phyloP scores from a whole-genome alignment of 2,797 vertebrate species.

The Gymnocypris eckloni region DNA sequence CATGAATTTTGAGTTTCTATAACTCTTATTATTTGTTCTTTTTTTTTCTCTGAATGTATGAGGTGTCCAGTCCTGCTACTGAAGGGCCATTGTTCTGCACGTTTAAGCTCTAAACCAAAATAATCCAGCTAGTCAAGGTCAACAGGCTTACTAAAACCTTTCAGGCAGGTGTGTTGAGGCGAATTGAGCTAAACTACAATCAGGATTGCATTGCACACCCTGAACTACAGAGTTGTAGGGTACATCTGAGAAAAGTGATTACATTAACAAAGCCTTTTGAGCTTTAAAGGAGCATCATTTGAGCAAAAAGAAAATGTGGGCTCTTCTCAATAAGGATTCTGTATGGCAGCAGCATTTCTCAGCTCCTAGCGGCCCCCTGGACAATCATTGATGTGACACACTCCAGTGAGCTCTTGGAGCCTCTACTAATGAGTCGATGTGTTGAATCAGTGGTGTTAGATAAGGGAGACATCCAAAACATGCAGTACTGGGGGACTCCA shows the following conservation, averaged over 20 bases:
- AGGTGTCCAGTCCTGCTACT: too few species aligned
- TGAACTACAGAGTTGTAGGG: not conserved
- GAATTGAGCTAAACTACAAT: not conserved
- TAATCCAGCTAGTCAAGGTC: not conserved
- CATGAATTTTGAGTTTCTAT: not conserved
- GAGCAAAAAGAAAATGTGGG: not conserved
- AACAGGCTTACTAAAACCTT: not conserved
- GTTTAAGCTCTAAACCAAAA: not conserved
- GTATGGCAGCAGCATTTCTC: not conserved
- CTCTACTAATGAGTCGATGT: slow-evolving; percentile 24
- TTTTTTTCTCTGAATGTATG: too few species aligned
- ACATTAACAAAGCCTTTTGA: not conserved
- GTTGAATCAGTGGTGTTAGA: slow-evolving; percentile 19
- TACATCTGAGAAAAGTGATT: not conserved
- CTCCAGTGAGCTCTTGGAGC: slow-evolving; percentile 11
- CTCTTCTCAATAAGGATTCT: not conserved
- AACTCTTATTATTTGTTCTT: not conserved
- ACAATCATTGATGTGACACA: slow-evolving; percentile 31
- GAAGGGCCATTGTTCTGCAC: too few species aligned
- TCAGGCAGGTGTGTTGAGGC: too few species aligned
- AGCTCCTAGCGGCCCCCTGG: not conserved
- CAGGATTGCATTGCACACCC: not conserved
- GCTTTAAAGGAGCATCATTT: not conserved
- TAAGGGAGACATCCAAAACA: slow-evolving; percentile 23
- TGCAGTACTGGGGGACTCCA: slow-evolving; percentile 3